Evolutionary conservation across 2,797 vertebrate species (phyloP).

Genomic region (Hippopotamyrus pictus): DNA sequence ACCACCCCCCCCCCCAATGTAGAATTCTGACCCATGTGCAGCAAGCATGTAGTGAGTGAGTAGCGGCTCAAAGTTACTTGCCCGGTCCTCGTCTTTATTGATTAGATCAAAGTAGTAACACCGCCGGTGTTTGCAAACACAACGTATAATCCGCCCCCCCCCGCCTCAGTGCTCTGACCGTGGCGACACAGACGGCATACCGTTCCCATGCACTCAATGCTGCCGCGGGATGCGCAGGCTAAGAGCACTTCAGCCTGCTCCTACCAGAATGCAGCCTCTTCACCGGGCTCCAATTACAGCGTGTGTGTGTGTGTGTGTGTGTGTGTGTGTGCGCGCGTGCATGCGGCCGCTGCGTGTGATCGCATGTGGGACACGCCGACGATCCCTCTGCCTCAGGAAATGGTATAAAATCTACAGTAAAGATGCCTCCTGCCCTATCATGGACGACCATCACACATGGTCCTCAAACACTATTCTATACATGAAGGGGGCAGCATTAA

Average conservation of each 20-base stretch:
- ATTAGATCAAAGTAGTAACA: background rate
- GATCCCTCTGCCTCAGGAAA: slow-evolving; percentile 27
- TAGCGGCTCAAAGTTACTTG: background rate
- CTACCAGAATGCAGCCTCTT: slow-evolving; percentile 34
- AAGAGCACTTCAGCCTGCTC: slow-evolving; percentile 38
- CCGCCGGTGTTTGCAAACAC: background rate
- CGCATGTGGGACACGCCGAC: slow-evolving; percentile 29
- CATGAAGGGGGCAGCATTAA: background rate
- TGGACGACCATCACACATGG: background rate
- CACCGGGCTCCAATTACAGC: slow-evolving; percentile 37
- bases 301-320: slow-evolving; percentile 27
- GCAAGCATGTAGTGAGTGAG: background rate
- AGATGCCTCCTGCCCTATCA: background rate
- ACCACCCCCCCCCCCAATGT: background rate
- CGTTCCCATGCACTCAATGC: slow-evolving; percentile 38
- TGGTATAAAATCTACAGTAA: background rate
- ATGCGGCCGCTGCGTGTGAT: background rate
- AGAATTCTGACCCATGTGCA: background rate
- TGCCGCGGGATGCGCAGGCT: slow-evolving; percentile 35
- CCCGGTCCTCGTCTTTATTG: slow-evolving; percentile 2
- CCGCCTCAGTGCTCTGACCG: slow-evolving; percentile 14
- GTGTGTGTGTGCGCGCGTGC: background rate
- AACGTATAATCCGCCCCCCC: background rate
- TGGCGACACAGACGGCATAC: slow-evolving; percentile 17
- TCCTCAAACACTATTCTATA: background rate